These are phyloP conservation scores for Tenthredo distinguenda DNA, from an alignment of 2,888 invertebrate species.

Conservation along the genomic window DNA sequence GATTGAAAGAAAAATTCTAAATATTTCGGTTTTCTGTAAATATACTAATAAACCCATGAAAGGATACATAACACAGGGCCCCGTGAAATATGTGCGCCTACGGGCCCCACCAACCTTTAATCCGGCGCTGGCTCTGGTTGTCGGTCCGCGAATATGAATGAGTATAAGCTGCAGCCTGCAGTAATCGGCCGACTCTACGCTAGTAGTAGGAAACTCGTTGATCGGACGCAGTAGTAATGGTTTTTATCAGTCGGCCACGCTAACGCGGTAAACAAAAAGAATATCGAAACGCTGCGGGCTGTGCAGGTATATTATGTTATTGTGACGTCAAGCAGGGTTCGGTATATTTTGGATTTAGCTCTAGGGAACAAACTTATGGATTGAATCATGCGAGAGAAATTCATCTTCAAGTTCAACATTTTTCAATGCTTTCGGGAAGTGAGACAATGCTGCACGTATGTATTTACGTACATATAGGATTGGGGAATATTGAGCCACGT, in stretches of 20 bases:
- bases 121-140: neutral
- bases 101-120: too few relatives aligned
- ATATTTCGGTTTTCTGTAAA: too few relatives aligned
- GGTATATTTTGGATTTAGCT: neutral
- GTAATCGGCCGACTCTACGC: neutral
- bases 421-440: neutral
- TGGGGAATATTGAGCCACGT: neutral
- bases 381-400: neutral
- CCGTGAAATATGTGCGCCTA: too few relatives aligned
- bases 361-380: neutral
- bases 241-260: constrained; percentile 6
- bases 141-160: neutral
- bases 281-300: neutral
- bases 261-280: neutral
- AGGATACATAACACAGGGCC: too few relatives aligned
- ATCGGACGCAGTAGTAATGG: constrained; percentile 24
- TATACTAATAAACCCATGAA: too few relatives aligned
- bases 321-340: neutral
- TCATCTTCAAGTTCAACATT: neutral
- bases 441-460: neutral
- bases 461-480: neutral
- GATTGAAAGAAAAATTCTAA: too few relatives aligned
- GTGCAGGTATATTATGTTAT: neutral
- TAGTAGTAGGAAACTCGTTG: constrained; percentile 1
- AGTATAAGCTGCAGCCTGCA: neutral